Evolutionary conservation across 2,797 vertebrate genomes (phyloP).

Genomic region (Lemur catta): DNA sequence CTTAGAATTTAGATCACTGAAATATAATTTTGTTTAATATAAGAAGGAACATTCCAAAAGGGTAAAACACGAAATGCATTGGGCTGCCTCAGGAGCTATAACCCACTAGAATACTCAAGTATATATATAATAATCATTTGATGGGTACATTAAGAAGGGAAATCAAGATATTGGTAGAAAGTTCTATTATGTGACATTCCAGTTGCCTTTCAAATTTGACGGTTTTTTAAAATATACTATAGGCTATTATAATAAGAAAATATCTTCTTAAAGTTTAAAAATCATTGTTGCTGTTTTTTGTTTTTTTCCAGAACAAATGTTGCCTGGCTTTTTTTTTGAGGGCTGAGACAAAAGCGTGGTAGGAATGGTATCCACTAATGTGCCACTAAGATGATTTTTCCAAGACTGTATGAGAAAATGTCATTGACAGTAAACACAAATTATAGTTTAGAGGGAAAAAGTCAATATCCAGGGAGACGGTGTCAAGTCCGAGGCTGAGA

Average conservation of each 20-base stretch:
- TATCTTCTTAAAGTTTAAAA: neutral
- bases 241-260: neutral
- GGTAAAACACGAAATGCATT: neutral
- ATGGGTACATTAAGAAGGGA: neutral
- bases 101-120: neutral
- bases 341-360: neutral
- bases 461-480: neutral
- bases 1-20: conserved; percentile 4
- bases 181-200: neutral
- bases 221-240: neutral
- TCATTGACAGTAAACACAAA: conserved; percentile 24
- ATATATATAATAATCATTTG: conserved; percentile 37
- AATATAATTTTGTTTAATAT: neutral
- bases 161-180: neutral
- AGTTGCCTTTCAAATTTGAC: neutral
- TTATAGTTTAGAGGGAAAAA: neutral
- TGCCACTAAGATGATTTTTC: conserved; percentile 34
- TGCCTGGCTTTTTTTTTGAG: neutral
- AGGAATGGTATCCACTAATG: neutral
- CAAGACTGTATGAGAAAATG: conserved; percentile 19
- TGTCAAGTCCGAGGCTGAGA: conserved; percentile 1
- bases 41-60: conserved; percentile 19
- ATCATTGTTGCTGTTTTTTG: neutral
- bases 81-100: neutral
- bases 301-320: neutral